Evolutionary conservation across 2,888 invertebrate species (phyloP), one percentile per base, ranked within the genome.

Genomic region (Yponomeuta sedellus): DNA sequence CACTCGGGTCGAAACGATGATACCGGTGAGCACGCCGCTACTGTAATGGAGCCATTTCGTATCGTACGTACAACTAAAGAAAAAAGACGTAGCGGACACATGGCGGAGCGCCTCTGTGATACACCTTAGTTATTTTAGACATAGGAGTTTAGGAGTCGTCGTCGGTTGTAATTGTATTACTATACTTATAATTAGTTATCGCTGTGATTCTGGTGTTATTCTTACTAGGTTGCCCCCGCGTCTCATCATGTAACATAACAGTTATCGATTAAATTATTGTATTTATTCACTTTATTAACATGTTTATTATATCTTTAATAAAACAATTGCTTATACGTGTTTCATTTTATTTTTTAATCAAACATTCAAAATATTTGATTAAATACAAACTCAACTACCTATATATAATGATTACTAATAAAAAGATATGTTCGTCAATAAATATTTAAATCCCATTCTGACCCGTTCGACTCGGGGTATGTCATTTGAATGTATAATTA

Each of bases 241-340:
- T 84, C 78, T 81, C 72, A 71, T 79, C 80, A 77, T 80, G 78
- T 63, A 20, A 63, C 20, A 59, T 67, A 16, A 25, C 61, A 62
- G 25, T 66, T 69, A 69, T 66, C 66, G 64, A 68, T 69, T 68
- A 77, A 76, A 82, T 82, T 85, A 87, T 85, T 86, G 86, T 89
- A 89, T 88, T 88, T 89, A 89, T 88, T 88, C 89, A 88, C 87
- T 89, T 89, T 88, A 89, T 86, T 83, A 88, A 87, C 84, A 89
- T 90, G 88, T 90, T 91, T 91, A 90, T 89, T 91, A 90, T 85
- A 85, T 87, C 88, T 91, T 88, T 90, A 91, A 89, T 90, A 91
- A 90, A 91, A 88, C 77, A 83, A 87, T 86, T 88, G 88, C 89
- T 89, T 90, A 88, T 89, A 88, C 73, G 75, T 73, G 64, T 70